These are phyloP conservation scores for Morelia viridis DNA, from an alignment of 2,797 vertebrate species.

Conservation along the genomic window DNA sequence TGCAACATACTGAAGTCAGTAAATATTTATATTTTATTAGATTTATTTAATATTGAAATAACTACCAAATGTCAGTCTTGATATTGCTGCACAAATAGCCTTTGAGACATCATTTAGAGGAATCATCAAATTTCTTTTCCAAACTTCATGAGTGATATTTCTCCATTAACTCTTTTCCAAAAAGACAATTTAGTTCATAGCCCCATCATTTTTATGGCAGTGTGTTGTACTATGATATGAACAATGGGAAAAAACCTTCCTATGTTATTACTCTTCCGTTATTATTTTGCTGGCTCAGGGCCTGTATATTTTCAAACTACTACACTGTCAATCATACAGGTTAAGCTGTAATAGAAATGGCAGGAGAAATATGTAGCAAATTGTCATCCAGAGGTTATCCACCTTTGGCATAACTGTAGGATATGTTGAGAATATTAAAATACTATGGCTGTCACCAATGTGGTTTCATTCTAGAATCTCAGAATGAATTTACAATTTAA, in stretches of 20 bases:
- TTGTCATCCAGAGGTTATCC: constrained; percentile 30
- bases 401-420: constrained; percentile 5
- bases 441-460: neutral
- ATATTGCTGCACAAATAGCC: constrained; percentile 21
- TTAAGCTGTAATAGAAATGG: constrained; percentile 22
- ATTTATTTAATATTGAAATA: constrained; percentile 17
- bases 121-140: constrained; percentile 16
- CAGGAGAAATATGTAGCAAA: constrained; percentile 10
- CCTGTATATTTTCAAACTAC: constrained; percentile 27
- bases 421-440: constrained; percentile 12
- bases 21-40: constrained; percentile 19
- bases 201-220: constrained; percentile 28
- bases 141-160: constrained; percentile 22
- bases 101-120: constrained; percentile 29
- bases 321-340: constrained; percentile 19
- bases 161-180: constrained; percentile 17
- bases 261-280: constrained; percentile 24
- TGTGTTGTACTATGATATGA: constrained; percentile 20
- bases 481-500: neutral
- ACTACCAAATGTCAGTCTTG: constrained; percentile 19
- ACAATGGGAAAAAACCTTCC: constrained; percentile 33
- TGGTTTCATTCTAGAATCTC: neutral
- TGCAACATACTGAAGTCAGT: constrained; percentile 13
- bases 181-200: constrained; percentile 26
- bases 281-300: constrained; percentile 27